phyloP scores from a whole-genome alignment of 2,797 vertebrate genomes.

The Alcedo atthis region DNA sequence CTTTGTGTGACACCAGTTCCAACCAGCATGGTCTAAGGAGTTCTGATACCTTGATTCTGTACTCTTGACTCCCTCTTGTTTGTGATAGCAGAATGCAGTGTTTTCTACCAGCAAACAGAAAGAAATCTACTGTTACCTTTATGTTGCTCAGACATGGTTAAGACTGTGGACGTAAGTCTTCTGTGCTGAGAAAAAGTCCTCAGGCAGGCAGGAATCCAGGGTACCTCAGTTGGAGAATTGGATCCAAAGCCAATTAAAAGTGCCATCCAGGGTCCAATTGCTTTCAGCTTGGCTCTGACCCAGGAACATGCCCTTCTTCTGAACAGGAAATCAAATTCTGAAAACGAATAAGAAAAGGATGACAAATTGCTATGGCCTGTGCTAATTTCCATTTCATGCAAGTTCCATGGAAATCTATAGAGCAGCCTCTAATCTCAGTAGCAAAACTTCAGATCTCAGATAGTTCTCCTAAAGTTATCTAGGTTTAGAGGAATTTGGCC shows the following conservation, averaged over 20 bases:
- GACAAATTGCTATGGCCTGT: not conserved
- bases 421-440: not conserved
- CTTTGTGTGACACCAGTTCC: not conserved
- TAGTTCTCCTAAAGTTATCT: not conserved
- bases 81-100: not conserved
- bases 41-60: not conserved
- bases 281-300: conserved; percentile 9
- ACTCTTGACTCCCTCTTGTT: conserved; percentile 18
- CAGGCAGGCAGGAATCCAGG: not conserved
- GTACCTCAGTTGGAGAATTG: not conserved
- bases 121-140: not conserved
- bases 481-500: not conserved
- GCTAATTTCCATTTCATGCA: conserved; percentile 3
- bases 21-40: not conserved
- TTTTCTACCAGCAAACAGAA: conserved; percentile 6
- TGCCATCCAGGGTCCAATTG: not conserved
- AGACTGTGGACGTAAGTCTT: not conserved
- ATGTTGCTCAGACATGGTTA: conserved; percentile 5
- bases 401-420: not conserved
- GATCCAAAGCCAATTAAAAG: conserved; percentile 6
- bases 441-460: not conserved
- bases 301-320: conserved; percentile 48
- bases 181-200: conserved; percentile 3
- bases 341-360: conserved; percentile 20
- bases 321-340: conserved; percentile 44